These are phyloP conservation scores for Xenopus borealis DNA, from an alignment of 2,113 vertebrate species.

Conservation along the genomic window DNA sequence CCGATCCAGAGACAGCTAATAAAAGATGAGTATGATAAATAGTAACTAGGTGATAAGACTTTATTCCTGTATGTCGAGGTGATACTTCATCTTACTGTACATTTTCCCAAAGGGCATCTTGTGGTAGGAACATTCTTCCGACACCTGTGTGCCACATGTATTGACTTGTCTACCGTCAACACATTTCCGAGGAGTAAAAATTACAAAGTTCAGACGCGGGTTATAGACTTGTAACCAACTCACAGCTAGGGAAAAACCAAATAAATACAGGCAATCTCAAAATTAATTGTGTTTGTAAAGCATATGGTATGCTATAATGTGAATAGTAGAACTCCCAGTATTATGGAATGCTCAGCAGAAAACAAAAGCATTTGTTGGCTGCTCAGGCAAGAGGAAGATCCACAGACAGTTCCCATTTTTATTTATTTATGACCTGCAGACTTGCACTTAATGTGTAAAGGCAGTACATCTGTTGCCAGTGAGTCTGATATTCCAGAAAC, in stretches of 20 bases:
- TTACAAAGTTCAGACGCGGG: conserved; percentile 60
- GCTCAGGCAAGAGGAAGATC: not conserved
- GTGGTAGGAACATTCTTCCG: conserved; percentile 50
- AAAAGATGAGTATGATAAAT: not conserved
- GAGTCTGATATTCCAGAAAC: not conserved
- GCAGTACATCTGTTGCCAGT: not conserved
- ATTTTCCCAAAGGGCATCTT: conserved; percentile 56
- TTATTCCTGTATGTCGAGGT: conserved; percentile 1
- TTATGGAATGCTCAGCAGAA: not conserved
- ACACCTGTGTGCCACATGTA: conserved; percentile 57
- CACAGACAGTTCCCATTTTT: not conserved
- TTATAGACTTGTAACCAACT: conserved; percentile 60
- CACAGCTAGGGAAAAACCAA: conserved; percentile 48
- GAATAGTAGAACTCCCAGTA: too few species aligned
- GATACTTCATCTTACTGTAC: conserved; percentile 12
- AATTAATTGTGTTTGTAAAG: conserved; percentile 6
- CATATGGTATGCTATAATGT: not conserved
- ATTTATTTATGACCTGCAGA: conserved; percentile 3
- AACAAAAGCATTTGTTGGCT: not conserved
- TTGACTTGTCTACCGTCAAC: conserved; percentile 59
- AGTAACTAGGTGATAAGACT: not conserved
- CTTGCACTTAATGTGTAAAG: not conserved
- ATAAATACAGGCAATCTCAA: conserved; percentile 43
- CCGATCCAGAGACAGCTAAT: not conserved
- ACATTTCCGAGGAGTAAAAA: conserved; percentile 62